A percentile compares a stretch with the other conserved stretches of the same genome.
phyloP scores from a whole-genome alignment of 2,888 invertebrate genomes.

The Caenorhabditis sulstoni region DNA sequence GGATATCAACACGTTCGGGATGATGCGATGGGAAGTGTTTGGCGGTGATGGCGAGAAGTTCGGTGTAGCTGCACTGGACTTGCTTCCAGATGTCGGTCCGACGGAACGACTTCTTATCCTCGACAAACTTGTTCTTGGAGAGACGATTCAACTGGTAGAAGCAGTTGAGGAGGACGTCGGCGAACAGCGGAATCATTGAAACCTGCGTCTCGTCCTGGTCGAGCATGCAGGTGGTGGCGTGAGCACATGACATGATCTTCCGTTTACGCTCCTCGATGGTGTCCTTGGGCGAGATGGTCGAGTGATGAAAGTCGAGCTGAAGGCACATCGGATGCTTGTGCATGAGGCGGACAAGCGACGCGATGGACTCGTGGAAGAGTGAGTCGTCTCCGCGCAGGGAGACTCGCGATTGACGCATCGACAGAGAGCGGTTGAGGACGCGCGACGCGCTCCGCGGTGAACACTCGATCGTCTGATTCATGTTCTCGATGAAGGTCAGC shows the following conservation, averaged over 20 bases:
- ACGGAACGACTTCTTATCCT: slow-evolving; percentile 50
- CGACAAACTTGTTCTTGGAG: slow-evolving; percentile 60
- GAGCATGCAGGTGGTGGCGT: slow-evolving; percentile 64
- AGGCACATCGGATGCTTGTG: slow-evolving; percentile 48
- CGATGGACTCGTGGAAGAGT: slow-evolving; percentile 64
- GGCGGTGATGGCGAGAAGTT: slow-evolving; percentile 70
- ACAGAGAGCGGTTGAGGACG: slow-evolving; percentile 36
- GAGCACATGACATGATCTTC: slow-evolving; percentile 63
- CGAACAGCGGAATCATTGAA: slow-evolving; percentile 68
- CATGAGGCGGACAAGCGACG: slow-evolving; percentile 52
- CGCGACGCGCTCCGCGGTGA: background rate
- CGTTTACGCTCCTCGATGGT: slow-evolving; percentile 66
- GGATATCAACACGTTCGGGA: slow-evolving; percentile 73
- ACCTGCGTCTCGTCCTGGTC: slow-evolving; percentile 51
- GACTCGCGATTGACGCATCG: slow-evolving; percentile 65
- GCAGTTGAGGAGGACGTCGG: slow-evolving; percentile 74
- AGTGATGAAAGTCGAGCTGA: slow-evolving; percentile 54
- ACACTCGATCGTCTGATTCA: slow-evolving; percentile 20
- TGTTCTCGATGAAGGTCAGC: slow-evolving; percentile 39
- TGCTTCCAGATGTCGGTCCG: slow-evolving; percentile 69
- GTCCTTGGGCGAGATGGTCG: slow-evolving; percentile 61
- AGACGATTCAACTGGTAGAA: slow-evolving; percentile 74
- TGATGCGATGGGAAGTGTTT: slow-evolving; percentile 72
- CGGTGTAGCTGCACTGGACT: slow-evolving; percentile 70
- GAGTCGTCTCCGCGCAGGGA: slow-evolving; percentile 67